phyloP scores from a whole-genome alignment of 1,140 invertebrate species.

The Lucilia cuprina region DNA sequence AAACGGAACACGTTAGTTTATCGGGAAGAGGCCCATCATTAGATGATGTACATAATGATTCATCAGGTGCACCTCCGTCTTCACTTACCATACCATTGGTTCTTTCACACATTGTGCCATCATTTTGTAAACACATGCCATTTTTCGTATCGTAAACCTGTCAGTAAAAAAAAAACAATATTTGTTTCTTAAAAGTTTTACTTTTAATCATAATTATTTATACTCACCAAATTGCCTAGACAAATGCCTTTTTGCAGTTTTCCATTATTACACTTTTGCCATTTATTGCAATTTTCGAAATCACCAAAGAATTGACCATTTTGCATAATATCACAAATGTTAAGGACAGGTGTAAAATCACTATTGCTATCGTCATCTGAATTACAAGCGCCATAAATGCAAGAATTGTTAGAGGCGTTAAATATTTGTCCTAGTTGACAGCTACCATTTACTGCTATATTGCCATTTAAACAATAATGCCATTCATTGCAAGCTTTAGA shows the following conservation, averaged over 20 bases:
- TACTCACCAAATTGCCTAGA: conserved; percentile 15
- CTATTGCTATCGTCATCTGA: not conserved
- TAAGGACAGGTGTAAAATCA: not conserved
- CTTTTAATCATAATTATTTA: too few species aligned
- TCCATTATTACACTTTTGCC: not conserved
- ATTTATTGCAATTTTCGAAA: not conserved
- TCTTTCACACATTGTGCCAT: not conserved
- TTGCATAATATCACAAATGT: conserved; percentile 22
- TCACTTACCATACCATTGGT: not conserved
- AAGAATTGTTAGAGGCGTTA: not conserved
- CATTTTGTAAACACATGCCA: not conserved
- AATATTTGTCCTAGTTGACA: conserved; percentile 20
- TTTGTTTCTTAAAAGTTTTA: too few species aligned
- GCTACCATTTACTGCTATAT: not conserved
- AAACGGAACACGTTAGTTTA: not conserved
- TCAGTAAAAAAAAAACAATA: not conserved
- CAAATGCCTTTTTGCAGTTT: not conserved
- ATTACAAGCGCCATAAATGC: not conserved
- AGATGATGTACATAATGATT: too few species aligned
- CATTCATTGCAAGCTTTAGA: conserved; percentile 17
- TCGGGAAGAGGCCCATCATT: not conserved
- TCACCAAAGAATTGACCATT: conserved; percentile 33
- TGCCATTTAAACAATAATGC: conserved; percentile 30
- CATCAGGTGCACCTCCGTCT: not conserved
- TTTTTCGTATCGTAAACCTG: too few species aligned